Base-by-base conservation (phyloP, 2,113 vertebrate species). In the Varanus komodoensis region DNA sequence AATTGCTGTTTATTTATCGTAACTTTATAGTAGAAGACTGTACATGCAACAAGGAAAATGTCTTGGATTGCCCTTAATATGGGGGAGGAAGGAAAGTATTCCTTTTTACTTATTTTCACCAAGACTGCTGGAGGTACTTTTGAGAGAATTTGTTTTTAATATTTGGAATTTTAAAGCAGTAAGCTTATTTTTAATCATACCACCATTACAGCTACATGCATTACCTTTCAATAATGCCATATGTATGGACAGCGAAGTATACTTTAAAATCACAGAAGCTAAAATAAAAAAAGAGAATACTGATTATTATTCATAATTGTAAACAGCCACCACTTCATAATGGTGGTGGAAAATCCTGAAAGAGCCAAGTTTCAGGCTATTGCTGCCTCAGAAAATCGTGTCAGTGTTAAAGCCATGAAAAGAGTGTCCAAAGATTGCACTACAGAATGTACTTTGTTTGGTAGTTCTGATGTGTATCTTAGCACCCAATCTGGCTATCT, bases 261-360 rank as follows among this genome's bases (percentile, higher is more conserved):
- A 91, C 1, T 44, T 89, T 91, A 38, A 96, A 93, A 54, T 94
- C 90, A 90, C 94, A 96, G 91, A 95, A 96, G 17, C 93, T 95
- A 54, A 54, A 84, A 84, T 21, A 67, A 1, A 82, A 67, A 67
- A 8, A 38, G 38, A 83, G 34, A 83, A 11, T 38, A 38, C 32
- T 44, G 23, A 78, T 78, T 48, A 78, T 78, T 83, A 44, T 80
- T 64, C n/a, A 64, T 67, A 83, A 67, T 6, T 83, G n/a, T 82
- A 67, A 83, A 83, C 15, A 61, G 21, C 1, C 57, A 21, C 17
- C 34, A 57, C 1, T 32, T 11, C 61, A 64, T 64, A 61, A 61
- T 19, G 32, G n/a, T 11, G 44, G 80, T n/a, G 32, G 32, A 14
- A 32, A 34, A 75, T 17, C 74, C 50, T 12, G 3, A 61, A 82